Conservation (phyloP, 2,113 vertebrate species). For the Perognathus longimembris region DNA sequence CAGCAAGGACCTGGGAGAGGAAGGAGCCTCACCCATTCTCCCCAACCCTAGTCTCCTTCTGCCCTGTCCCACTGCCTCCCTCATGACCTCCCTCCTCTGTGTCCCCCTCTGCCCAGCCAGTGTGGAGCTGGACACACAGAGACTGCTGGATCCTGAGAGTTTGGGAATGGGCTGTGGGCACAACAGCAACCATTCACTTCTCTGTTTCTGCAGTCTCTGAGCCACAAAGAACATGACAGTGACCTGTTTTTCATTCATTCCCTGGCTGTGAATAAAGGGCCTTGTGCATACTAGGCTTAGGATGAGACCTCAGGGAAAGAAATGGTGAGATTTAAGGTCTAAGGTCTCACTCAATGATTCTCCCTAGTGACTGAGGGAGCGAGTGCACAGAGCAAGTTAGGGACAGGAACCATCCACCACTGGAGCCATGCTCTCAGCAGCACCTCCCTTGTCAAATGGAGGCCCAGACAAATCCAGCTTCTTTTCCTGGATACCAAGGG, state of each 20-base stretch:
- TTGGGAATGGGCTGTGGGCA: not conserved
- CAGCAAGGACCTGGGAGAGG: not conserved
- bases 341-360: not conserved
- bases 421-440: not conserved
- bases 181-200: not conserved
- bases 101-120: rapidly evolving
- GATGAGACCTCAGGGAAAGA: not conserved
- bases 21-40: not conserved
- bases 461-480: rapidly evolving
- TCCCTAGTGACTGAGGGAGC: not conserved
- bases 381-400: not conserved
- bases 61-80: too few species aligned
- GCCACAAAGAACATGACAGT: not conserved
- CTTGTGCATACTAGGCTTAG: not conserved
- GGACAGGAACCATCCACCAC: not conserved
- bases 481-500: too few species aligned
- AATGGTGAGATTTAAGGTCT: not conserved
- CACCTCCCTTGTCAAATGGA: not conserved
- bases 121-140: not conserved
- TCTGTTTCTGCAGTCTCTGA: not conserved
- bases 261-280: not conserved
- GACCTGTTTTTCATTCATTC: not conserved
- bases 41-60: not conserved
- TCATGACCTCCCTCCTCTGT: not conserved
- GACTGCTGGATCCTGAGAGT: not conserved